Base-by-base conservation (phyloP, 2,888 invertebrate genomes). In the Melanostoma mellinum region DNA sequence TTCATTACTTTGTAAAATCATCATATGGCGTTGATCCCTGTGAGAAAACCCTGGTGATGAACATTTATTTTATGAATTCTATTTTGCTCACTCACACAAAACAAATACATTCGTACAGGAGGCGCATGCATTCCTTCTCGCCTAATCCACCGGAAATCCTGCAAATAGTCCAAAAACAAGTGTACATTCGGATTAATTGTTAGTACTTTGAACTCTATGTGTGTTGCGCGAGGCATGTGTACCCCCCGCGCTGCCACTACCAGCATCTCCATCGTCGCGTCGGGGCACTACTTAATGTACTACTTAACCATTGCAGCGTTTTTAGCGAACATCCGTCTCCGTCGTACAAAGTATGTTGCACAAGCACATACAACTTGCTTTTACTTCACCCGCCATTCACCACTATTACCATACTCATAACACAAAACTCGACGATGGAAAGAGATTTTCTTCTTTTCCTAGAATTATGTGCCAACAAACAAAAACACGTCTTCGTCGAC, bases 71-170 rank as follows among this genome's bases (percentile, higher is more conserved):
- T 20, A 40, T 53, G 48, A 35, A 44, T 68, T 73, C 81, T 82
- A 82, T 67, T 58, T 78, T 20, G 20, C 20, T 20, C 20, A 20
- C 20, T n/a, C 78, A 78, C 55, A 20, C 50, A 50, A 48, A 20
- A 20, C 20, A 20, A 20, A 20, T 20, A 63, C 48, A 6, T 40
- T 20, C 63, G 38, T 50, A 50, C 38, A 38, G 8, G 20, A n/a
- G 20, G 1, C 20, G 20, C 36, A 38, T 36, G 8, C 63, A 50
- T 6, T 52, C 35, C 63, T 48, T 58, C 77, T 40, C 46, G 73
- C 10, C 81, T 72, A 78, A 73, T 82, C 73, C 68, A 69, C 82
- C 73, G 82, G 82, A 82, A 82, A 82, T 82, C 82, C 82, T 68
- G 73, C 58, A 74, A 75, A 80, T 78, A 78, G 82, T 78, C 68